A percentile compares a stretch with the other conserved stretches of the same genome.
Evolutionary conservation across 2,113 vertebrate species (phyloP).

Genomic region (Saccopteryx leptura): DNA sequence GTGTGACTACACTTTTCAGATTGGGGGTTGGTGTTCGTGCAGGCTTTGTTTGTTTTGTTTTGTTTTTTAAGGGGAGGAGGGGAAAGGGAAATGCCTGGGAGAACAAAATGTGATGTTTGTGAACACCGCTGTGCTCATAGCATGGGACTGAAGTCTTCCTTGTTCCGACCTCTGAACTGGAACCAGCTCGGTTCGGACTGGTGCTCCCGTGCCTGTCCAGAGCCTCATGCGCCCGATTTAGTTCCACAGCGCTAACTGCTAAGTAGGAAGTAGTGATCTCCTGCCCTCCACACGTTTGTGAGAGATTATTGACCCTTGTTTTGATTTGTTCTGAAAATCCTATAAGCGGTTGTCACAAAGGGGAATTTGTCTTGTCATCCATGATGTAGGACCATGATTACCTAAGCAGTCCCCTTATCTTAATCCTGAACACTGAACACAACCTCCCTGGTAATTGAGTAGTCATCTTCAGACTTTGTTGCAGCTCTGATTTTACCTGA

Average conservation of each 20-base stretch:
- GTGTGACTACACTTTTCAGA: not conserved
- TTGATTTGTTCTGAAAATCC: conserved; percentile 64
- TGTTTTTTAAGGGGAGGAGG: not conserved
- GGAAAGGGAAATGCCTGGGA: not conserved
- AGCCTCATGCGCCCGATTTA: not conserved
- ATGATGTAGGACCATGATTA: conserved; percentile 36
- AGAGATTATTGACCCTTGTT: conserved; percentile 1
- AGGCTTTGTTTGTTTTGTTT: not conserved
- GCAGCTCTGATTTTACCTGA: not conserved
- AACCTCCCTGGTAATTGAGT: not conserved
- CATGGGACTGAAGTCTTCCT: not conserved
- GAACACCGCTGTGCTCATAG: not conserved
- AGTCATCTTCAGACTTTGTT: conserved; percentile 20
- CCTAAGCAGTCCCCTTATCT: not conserved
- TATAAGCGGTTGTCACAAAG: conserved; percentile 65
- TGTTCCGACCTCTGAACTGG: not conserved
- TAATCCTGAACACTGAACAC: conserved; percentile 26
- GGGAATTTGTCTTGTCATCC: conserved; percentile 55
- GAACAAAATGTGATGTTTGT: not conserved
- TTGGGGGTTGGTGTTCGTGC: not conserved
- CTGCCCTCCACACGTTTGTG: not conserved
- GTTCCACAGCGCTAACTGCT: not conserved
- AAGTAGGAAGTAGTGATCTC: not conserved
- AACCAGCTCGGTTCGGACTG: not conserved
- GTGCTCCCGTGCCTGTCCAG: not conserved